A percentile compares a stretch with the other conserved stretches of the same genome.
Evolutionary conservation across 2,113 vertebrate genomes (phyloP).

Genomic region (Ptilorrhoa leucosticta): DNA sequence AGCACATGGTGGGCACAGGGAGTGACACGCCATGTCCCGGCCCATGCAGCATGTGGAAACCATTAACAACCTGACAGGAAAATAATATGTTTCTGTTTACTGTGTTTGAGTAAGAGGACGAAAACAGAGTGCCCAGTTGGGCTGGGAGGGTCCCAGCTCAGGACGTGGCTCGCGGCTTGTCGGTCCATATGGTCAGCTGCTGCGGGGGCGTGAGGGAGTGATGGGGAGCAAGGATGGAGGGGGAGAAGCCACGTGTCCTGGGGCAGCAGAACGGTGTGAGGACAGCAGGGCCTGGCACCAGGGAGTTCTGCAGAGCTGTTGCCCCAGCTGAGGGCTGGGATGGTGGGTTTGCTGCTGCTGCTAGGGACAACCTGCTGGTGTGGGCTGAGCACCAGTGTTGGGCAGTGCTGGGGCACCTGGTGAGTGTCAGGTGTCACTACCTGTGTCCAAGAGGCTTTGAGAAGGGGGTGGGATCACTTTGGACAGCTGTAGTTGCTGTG

Average conservation of each 20-base stretch:
- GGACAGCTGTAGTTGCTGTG: not conserved
- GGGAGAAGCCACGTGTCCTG: not conserved
- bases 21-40: accelerated
- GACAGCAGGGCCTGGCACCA: accelerated
- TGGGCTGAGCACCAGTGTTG: not conserved
- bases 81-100: conserved; percentile 49
- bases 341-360: not conserved
- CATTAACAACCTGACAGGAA: conserved; percentile 36
- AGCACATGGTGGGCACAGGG: not conserved
- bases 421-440: not conserved
- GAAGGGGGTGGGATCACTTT: not conserved
- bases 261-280: not conserved
- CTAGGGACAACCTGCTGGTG: not conserved
- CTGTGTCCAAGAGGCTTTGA: not conserved
- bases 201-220: accelerated
- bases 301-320: not conserved
- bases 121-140: conserved; percentile 6
- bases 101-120: not conserved
- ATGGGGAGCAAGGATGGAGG: not conserved
- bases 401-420: not conserved
- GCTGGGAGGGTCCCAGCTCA: not conserved
- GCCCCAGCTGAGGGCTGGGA: not conserved
- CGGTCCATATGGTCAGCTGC: not conserved
- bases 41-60: not conserved
- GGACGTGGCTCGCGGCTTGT: accelerated